These are phyloP conservation scores for Hyles euphorbiae DNA, from an alignment of 1,140 invertebrate genomes.

Conservation along the genomic window DNA sequence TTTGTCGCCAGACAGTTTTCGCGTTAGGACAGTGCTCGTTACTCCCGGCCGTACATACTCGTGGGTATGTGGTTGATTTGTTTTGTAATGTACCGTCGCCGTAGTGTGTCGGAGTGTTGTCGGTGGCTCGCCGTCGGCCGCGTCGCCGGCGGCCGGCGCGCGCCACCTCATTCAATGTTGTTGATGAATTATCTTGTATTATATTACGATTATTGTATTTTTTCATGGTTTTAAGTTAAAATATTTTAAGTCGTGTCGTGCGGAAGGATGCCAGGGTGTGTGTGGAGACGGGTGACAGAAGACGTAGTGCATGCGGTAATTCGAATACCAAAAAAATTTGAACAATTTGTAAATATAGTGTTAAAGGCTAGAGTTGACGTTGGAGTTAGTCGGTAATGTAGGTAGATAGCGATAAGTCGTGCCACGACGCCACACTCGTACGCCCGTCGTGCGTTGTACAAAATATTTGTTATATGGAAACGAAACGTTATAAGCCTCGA, in stretches of 20 bases:
- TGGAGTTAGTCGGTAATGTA: conserved; percentile 63
- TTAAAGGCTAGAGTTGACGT: conserved; percentile 56
- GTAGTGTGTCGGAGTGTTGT: conserved; percentile 62
- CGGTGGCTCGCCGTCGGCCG: conserved; percentile 32
- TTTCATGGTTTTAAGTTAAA: conserved; percentile 68
- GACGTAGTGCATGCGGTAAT: conserved; percentile 63
- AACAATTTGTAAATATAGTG: conserved; percentile 73
- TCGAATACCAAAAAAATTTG: conserved; percentile 74
- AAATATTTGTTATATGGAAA: conserved; percentile 72
- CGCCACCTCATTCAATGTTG: conserved; percentile 65
- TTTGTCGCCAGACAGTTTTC: conserved; percentile 43
- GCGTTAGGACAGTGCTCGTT: conserved; percentile 62
- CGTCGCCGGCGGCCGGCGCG: conserved; percentile 40
- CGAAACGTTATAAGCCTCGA: conserved; percentile 65
- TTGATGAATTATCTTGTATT: conserved; percentile 68
- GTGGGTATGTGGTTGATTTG: conserved; percentile 71
- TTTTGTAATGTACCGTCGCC: conserved; percentile 55
- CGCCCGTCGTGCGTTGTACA: conserved; percentile 70
- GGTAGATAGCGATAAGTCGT: conserved; percentile 64
- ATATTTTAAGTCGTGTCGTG: conserved; percentile 65
- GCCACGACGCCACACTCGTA: conserved; percentile 65
- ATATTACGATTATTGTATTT: conserved; percentile 72
- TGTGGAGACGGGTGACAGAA: conserved; percentile 45
- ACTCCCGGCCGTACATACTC: conserved; percentile 58
- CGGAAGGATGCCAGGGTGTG: conserved; percentile 44